phyloP scores from a whole-genome alignment of 1,140 invertebrate species.

The Drosophila nikananu region DNA sequence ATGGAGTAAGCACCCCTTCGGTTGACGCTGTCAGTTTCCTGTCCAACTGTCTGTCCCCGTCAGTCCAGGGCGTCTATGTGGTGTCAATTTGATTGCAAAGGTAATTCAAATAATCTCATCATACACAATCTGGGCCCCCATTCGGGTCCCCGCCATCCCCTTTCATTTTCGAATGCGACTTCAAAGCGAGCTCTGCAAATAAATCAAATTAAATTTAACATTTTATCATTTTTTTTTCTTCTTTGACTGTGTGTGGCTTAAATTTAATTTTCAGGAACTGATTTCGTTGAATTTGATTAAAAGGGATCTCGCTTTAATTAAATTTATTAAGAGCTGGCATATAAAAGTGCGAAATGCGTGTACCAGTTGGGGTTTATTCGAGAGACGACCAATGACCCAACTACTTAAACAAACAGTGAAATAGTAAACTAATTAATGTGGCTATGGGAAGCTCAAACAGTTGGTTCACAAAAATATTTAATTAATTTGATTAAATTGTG shows the following conservation, averaged over 20 bases:
- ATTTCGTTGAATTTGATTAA: conserved; percentile 50
- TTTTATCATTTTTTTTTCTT: conserved; percentile 17
- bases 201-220: conserved; percentile 51
- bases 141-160: not conserved
- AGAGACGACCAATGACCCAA: not conserved
- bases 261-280: conserved; percentile 40
- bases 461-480: not conserved
- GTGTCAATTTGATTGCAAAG: conserved; percentile 81
- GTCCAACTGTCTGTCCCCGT: conserved; percentile 48
- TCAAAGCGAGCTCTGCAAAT: conserved; percentile 43
- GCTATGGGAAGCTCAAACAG: not conserved
- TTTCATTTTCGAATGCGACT: conserved; percentile 19
- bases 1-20: conserved; percentile 1
- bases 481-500: not conserved
- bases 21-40: conserved; percentile 46
- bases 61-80: conserved; percentile 65
- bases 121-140: conserved; percentile 46
- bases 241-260: conserved; percentile 4
- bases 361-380: conserved; percentile 5
- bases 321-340: conserved; percentile 38
- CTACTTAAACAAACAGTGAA: no score
- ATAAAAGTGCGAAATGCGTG: conserved; percentile 32
- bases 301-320: conserved; percentile 24
- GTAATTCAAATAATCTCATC: conserved; percentile 81
- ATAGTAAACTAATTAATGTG: no score